phyloP scores from a whole-genome alignment of 2,888 invertebrate genomes.

The Gymnocheta viridis region DNA sequence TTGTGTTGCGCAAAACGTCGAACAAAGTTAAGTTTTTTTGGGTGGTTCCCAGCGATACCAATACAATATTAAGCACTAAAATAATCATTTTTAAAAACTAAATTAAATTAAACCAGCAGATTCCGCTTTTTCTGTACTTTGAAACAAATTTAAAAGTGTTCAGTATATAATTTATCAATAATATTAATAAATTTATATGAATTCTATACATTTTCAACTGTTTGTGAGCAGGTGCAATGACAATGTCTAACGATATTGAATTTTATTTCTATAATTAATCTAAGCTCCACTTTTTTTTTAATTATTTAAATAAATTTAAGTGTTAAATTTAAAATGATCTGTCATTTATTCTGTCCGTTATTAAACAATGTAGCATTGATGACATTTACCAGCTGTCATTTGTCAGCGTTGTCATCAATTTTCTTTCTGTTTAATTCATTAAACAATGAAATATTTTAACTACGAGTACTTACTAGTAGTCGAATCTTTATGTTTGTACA shows the following conservation, averaged over 20 bases:
- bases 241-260: not conserved
- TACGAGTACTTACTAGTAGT: slow-evolving; percentile 1
- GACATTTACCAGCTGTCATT: slow-evolving; percentile 54
- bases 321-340: slow-evolving; percentile 16
- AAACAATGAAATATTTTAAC: slow-evolving; percentile 21
- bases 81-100: no score
- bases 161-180: no score
- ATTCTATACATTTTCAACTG: no score
- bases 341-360: slow-evolving; percentile 17
- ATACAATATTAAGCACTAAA: no score
- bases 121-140: no score
- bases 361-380: slow-evolving; percentile 38
- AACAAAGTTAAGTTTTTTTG: no score
- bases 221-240: not conserved
- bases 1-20: no score
- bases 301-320: not conserved
- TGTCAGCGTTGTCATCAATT: slow-evolving; percentile 57
- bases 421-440: slow-evolving; percentile 27
- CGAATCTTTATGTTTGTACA: not conserved
- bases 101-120: no score
- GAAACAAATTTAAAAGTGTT: no score
- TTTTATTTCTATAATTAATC: not conserved
- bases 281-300: not conserved
- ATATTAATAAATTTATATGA: no score
- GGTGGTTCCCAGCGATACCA: no score